phyloP scores from a whole-genome alignment of 2,888 invertebrate genomes.

The Trachelus tabidus region DNA sequence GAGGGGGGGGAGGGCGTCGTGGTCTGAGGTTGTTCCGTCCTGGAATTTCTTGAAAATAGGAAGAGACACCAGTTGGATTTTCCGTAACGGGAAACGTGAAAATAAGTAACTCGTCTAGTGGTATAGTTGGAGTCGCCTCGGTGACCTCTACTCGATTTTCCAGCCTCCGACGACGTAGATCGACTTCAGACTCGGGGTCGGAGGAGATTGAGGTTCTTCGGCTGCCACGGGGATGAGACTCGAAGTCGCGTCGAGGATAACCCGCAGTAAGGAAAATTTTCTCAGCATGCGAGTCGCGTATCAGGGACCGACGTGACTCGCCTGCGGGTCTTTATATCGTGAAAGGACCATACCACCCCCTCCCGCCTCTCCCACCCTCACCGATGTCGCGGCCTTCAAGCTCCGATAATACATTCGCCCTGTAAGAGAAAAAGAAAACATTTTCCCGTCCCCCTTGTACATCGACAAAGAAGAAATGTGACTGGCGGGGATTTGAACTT shows the following conservation, averaged over 20 bases:
- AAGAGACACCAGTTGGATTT: not conserved
- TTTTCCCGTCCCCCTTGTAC: no score
- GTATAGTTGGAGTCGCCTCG: no score
- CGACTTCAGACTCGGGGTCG: no score
- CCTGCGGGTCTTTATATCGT: conserved; percentile 27
- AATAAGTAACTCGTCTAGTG: not conserved
- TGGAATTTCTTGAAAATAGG: not conserved
- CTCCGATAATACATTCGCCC: conserved; percentile 22
- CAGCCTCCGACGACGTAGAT: no score
- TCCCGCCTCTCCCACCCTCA: no score
- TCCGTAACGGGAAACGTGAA: not conserved
- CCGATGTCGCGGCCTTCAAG: conserved; percentile 25
- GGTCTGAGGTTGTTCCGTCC: not conserved
- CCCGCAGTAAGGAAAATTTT: conserved; percentile 5
- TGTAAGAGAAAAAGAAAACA: no score
- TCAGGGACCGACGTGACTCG: conserved; percentile 37
- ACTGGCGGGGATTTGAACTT: no score
- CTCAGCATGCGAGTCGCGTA: conserved; percentile 30
- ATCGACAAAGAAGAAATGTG: no score
- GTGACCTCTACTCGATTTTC: no score
- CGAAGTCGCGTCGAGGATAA: conserved; percentile 8
- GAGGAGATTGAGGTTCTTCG: no score
- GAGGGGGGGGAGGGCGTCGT: not conserved
- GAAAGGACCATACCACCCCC: not conserved
- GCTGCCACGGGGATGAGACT: no score